phyloP scores from a whole-genome alignment of 2,888 invertebrate genomes.

The Lepidonotus clava region DNA sequence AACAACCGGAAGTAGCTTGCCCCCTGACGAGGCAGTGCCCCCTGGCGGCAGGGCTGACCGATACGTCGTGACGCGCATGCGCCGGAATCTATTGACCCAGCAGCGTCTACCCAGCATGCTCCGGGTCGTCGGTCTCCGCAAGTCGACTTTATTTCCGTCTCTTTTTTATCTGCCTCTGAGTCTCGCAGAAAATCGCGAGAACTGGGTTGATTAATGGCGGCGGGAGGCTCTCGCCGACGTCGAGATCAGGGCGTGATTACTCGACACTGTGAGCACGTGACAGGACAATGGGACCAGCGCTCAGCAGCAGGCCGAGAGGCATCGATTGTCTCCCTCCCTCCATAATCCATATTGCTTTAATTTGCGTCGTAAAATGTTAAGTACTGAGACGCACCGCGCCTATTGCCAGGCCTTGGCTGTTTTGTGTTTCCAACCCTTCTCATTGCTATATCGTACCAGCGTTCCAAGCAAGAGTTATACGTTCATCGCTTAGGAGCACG shows the following conservation, averaged over 20 bases:
- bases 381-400: no score
- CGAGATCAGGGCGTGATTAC: slow-evolving; percentile 3
- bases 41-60: neutral
- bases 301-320: neutral
- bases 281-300: neutral
- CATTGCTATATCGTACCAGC: no score
- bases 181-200: neutral
- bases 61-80: slow-evolving; percentile 13
- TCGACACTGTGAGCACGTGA: neutral
- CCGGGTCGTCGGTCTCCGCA: neutral
- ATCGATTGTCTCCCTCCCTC: neutral
- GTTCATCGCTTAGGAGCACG: no score
- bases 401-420: no score
- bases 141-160: neutral
- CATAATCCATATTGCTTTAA: no score
- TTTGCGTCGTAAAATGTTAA: no score
- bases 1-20: neutral
- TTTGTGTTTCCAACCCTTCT: no score
- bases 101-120: neutral
- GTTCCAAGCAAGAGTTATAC: no score
- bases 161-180: neutral
- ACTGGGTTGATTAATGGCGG: slow-evolving; percentile 15
- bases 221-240: neutral
- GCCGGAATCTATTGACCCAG: slow-evolving; percentile 1
- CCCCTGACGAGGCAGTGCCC: slow-evolving; percentile 15